These are phyloP conservation scores for Nephrotoma flavescens DNA, from an alignment of 2,888 invertebrate species.

Conservation along the genomic window DNA sequence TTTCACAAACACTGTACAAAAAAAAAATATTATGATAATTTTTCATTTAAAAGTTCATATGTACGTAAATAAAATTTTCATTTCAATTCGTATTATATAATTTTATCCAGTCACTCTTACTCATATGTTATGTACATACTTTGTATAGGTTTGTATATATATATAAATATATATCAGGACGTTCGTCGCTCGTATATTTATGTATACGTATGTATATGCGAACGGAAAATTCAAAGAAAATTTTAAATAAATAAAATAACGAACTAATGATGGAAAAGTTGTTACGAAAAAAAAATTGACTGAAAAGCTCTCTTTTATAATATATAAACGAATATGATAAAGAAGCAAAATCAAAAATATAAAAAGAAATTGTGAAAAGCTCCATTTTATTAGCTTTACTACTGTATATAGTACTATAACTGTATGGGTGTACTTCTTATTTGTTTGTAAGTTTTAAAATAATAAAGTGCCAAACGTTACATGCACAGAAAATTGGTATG, in stretches of 20 bases:
- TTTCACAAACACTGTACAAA: neutral
- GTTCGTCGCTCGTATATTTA: neutral
- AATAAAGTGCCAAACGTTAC: neutral
- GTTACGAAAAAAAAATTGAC: neutral
- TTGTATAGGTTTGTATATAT: no score
- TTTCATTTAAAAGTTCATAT: neutral
- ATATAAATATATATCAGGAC: no score
- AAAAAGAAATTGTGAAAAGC: neutral
- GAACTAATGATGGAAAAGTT: neutral
- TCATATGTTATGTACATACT: no score
- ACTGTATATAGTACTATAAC: neutral
- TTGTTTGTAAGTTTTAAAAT: neutral
- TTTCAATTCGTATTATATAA: neutral
- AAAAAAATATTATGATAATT: neutral
- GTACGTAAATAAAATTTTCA: neutral
- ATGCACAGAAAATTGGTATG: neutral
- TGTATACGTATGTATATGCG: neutral
- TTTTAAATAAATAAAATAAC: neutral
- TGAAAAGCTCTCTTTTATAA: neutral
- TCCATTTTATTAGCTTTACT: neutral
- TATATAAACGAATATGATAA: neutral
- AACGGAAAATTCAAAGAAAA: neutral
- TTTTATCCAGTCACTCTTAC: no score
- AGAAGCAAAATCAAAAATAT: neutral
- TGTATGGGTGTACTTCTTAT: neutral